Base-by-base conservation (phyloP, 2,888 invertebrate genomes). In the Stenodema calcarata region DNA sequence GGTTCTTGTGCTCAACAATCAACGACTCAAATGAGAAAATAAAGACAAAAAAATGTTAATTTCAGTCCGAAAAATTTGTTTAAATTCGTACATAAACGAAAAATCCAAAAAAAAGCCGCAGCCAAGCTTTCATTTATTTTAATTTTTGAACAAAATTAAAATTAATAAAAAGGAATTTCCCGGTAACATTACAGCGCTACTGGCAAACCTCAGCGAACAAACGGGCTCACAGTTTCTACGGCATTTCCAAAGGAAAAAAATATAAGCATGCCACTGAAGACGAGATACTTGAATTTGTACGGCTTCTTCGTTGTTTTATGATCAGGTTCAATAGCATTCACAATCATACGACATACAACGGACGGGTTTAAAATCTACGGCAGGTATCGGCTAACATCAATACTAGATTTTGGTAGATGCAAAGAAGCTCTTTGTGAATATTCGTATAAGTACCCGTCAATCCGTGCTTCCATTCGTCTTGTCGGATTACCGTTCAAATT, bases 191-290 rank as follows among this genome's bases (percentile, higher is more conserved):
- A 73, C 73, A 41, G 73, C 73, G 30, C 73, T 73, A 73, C 73
- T 41, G n/a, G 73, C 73, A 73, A 73, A 73, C 73, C 28, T 73
- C 73, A 73, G 73, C 73, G 28, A 23, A 69, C 23, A 73, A 73
- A 78, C 78, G 78, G 78, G 44, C 78, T 78, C 78, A 78, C 41
- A 78, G 41, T 78, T 78, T 44, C 78, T 78, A 78, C 78, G 78
- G 27, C 78, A 41, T 44, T 78, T 41, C 41, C 41, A 78, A 44
- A 44, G 44, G 44, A 78, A 41, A 78, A n/a, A n/a, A 78, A 73
- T 35, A 73, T 35, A 35, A 14, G 30, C 78, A 78, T 78, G 78
- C 78, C 44, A 41, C 41, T 16, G 73, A 41, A 73, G 41, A 73
- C n/a, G 28, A 73, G 35, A 73, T 73, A 73, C 73, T 73, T 69